Evolutionary conservation across 2,797 vertebrate species (phyloP), one percentile per base, ranked within the genome.

Genomic region (Knipowitschia caucasica): DNA sequence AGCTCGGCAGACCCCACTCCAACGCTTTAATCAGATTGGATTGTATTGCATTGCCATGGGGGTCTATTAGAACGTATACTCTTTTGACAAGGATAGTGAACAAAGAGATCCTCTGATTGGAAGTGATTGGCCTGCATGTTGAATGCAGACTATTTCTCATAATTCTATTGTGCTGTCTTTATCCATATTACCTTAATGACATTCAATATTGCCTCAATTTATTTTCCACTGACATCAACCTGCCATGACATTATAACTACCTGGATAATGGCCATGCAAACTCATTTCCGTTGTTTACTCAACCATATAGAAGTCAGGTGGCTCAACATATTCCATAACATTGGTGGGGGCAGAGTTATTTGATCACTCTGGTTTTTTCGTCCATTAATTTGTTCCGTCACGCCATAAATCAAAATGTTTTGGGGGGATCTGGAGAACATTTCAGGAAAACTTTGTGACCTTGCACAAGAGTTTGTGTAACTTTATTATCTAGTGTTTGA

Each of bases 41-140:
- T 82, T 84, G 80, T 64, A 81, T 80, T 84, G 71, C 56, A 7
- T 2, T 73, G 56, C 71, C 71, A 69, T 52, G 9, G 70, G 78
- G 63, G 75, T 63, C 53, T 14, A 46, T 77, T 82, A 73, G 59
- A 60, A 66, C 64, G 49, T 69, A 67, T 75, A 73, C 78, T 82
- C 68, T 74, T 86, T 80, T 85, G 77, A 86, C 78, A 75, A 71
- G 73, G 61, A 77, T 67, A 26, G 64, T 62, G 74, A 80, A 78
- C 68, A 82, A 82, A 82, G 77, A 62, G 46, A 67, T 74, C 50
- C 50, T 67, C 70, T 77, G 80, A 81, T 79, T 80, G 71, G 78
- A 71, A 82, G 70, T 75, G 77, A 86, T 82, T 69, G 71, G 71
- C 56, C 74, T 70, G 67, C 77, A 75, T 78, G 46, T 63, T 65